Percentiles rank a stretch among this genome's conserved stretches.
phyloP scores from a whole-genome alignment of 2,113 vertebrate species.

The Amphiprion percula region DNA sequence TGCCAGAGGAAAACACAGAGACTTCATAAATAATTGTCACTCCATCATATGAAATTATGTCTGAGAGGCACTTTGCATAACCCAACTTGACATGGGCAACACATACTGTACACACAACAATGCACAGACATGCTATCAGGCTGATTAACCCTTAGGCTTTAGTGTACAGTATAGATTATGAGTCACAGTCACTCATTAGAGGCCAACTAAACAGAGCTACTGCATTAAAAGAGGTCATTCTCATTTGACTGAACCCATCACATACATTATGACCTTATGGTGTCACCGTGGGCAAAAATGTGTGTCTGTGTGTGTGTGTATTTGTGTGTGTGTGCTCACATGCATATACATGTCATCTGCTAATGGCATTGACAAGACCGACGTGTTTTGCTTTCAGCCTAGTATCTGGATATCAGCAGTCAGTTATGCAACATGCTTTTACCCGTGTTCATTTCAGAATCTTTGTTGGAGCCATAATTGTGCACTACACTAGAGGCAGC shows the following conservation, averaged over 20 bases:
- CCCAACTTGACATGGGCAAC: slow-evolving; percentile 18
- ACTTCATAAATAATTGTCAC: slow-evolving; percentile 58
- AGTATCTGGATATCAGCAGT: neutral
- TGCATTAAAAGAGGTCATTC: slow-evolving; percentile 66
- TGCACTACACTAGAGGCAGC: neutral
- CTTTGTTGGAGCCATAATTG: neutral
- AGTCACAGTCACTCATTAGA: slow-evolving; percentile 71
- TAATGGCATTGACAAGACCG: slow-evolving; percentile 17
- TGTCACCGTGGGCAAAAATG: slow-evolving; percentile 37
- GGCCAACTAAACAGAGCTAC: slow-evolving; percentile 54
- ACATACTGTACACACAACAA: slow-evolving; percentile 36
- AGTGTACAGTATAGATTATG: slow-evolving; percentile 66
- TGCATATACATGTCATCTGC: neutral
- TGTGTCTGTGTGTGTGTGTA: neutral
- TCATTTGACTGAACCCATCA: slow-evolving; percentile 56
- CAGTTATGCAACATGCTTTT: neutral
- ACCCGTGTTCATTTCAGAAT: slow-evolving; percentile 12
- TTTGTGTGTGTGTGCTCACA: neutral
- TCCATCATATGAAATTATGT: slow-evolving; percentile 48
- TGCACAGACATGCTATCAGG: slow-evolving; percentile 24
- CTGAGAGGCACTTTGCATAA: slow-evolving; percentile 51
- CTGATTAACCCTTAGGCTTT: slow-evolving; percentile 56
- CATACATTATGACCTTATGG: slow-evolving; percentile 42
- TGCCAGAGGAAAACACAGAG: slow-evolving; percentile 23
- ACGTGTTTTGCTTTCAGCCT: slow-evolving; percentile 16